Evolutionary conservation across 2,113 vertebrate genomes (phyloP).

Genomic region (Tretioscincus oriximinensis): DNA sequence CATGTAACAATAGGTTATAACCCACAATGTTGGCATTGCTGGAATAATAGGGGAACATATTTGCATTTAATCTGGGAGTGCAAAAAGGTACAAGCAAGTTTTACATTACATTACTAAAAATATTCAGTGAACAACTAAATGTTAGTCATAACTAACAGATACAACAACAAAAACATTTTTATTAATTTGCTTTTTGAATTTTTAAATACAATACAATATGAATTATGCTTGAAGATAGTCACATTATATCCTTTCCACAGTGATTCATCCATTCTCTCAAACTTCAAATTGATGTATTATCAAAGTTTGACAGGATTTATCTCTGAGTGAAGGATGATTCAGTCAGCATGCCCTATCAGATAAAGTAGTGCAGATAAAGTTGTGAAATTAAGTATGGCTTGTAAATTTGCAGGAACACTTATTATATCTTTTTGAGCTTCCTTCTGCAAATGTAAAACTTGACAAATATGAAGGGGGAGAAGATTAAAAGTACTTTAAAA

Average conservation of each 20-base stretch:
- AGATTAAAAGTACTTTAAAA: background rate
- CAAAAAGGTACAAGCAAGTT: no score
- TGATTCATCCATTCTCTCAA: constrained; percentile 84
- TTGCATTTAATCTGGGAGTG: no score
- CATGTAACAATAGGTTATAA: no score
- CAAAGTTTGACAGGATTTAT: constrained; percentile 85
- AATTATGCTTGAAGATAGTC: constrained; percentile 76
- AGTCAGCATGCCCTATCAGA: constrained; percentile 76
- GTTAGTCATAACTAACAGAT: no score
- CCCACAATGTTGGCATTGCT: no score
- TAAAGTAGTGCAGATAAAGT: constrained; percentile 80
- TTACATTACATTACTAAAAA: no score
- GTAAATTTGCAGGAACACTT: constrained; percentile 75
- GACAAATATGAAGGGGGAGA: constrained; percentile 47
- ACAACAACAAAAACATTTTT: background rate
- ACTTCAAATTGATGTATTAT: constrained; percentile 87
- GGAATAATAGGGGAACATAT: no score
- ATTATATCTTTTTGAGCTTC: constrained; percentile 73
- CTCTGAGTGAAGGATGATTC: constrained; percentile 79
- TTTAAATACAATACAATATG: constrained; percentile 76
- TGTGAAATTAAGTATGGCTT: constrained; percentile 81
- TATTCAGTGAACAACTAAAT: no score
- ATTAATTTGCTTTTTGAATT: constrained; percentile 57
- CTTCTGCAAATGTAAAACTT: constrained; percentile 46
- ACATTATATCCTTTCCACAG: constrained; percentile 72